These are phyloP conservation scores for Amyelois transitella DNA, from an alignment of 1,140 invertebrate species.

Conservation along the genomic window DNA sequence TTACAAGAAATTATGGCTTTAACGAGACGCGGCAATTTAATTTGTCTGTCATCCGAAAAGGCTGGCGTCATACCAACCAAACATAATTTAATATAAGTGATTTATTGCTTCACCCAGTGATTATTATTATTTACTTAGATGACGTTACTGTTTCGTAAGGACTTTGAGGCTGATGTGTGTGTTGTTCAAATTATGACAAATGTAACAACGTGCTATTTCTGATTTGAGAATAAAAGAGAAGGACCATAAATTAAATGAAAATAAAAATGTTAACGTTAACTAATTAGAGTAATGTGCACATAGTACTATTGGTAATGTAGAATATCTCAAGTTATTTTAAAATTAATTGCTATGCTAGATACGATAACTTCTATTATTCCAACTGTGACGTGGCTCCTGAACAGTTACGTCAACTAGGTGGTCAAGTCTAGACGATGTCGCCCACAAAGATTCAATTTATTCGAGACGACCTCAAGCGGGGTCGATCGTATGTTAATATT, in stretches of 20 bases:
- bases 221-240: too few relatives aligned
- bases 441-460: not conserved
- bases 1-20: constrained; percentile 14
- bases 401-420: not conserved
- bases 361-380: too few relatives aligned
- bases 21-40: constrained; percentile 19
- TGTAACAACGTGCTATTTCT: too few relatives aligned
- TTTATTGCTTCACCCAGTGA: constrained; percentile 3
- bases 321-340: too few relatives aligned
- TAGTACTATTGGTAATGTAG: too few relatives aligned
- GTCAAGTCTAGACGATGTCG: not conserved
- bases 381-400: too few relatives aligned
- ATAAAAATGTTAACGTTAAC: too few relatives aligned
- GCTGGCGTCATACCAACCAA: not conserved
- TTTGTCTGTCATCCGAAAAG: constrained; percentile 18
- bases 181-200: too few relatives aligned
- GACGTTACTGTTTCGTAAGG: not conserved
- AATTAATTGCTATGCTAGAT: too few relatives aligned
- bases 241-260: too few relatives aligned
- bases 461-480: not conserved
- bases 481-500: not conserved
- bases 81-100: constrained; percentile 7
- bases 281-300: too few relatives aligned
- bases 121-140: constrained; percentile 14
- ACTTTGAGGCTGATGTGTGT: too few relatives aligned